Evolutionary conservation across 1,140 invertebrate species (phyloP), one percentile per base, ranked within the genome.

Genomic region (Ditylenchus dipsaci): DNA sequence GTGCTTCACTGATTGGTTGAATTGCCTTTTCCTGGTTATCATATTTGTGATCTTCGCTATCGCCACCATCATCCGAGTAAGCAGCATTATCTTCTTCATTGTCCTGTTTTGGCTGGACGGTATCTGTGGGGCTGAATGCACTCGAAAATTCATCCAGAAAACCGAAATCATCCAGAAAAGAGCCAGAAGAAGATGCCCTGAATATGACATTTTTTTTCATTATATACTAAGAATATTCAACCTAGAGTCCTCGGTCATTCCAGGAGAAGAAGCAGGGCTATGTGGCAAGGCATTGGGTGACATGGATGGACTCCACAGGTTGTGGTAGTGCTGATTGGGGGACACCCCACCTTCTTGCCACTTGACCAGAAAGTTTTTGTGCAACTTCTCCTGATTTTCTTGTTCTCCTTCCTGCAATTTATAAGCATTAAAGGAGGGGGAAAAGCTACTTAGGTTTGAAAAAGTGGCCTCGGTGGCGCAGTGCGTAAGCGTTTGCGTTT

Each of bases 261-360:
- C 15, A 26, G 49, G 49, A 3, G 49, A 53, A 19, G 49, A 53
- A 53, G 15, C 3, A 53, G 23, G n/a, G 23, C 23, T 11, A 13
- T 53, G 49, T 53, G 49, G 3, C 49, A 21, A 1, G 3, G 49
- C 49, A 30, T 30, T 61, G 1, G 59, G 59, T 21, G 59, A 61
- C 59, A 61, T 61, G 3, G 19, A 26, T 7, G 59, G 59, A 30
- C 59, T 61, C 59, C 59, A 61, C 8, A 26, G n/a, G n/a, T n/a
- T 30, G 38, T 29, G 59, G 26, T 30, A 21, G 29, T 30, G 29
- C 11, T 3, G 3, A 38, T 11, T 38, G 33, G 33, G 33, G 3
- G 33, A 38, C 33, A 38, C 33, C 33, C 33, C 33, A 5, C 29
- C 23, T 15, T 53, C 3, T 53, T 17, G 49, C 23, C 3, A 19